These are phyloP conservation scores for Esox niger DNA, from an alignment of 2,113 vertebrate species.

Conservation along the genomic window DNA sequence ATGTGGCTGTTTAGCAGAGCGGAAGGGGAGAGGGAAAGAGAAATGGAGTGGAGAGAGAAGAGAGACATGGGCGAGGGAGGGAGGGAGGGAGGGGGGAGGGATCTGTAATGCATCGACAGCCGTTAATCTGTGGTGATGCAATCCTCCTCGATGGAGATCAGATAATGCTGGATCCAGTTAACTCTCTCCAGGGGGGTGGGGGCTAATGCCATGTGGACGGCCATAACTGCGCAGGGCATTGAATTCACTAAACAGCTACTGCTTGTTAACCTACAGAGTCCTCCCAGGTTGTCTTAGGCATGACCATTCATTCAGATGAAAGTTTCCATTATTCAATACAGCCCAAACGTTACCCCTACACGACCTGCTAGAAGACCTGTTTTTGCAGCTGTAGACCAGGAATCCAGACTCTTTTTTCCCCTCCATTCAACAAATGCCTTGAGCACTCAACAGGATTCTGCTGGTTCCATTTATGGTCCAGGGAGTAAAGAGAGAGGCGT, in stretches of 20 bases:
- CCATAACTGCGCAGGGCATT: conserved; percentile 12
- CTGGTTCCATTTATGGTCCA: conserved; percentile 10
- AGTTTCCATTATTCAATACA: too few relatives aligned
- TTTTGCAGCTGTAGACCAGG: conserved; percentile 55
- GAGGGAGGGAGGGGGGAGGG: neutral
- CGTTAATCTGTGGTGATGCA: conserved; percentile 47
- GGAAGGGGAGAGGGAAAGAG: neutral
- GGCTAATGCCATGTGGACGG: conserved; percentile 4
- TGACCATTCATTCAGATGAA: neutral
- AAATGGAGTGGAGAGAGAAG: neutral
- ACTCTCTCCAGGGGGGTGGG: conserved; percentile 35
- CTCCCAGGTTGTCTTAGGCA: neutral
- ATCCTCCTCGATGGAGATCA: conserved; percentile 33
- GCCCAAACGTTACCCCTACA: neutral
- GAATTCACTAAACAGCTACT: neutral
- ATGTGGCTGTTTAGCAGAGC: neutral
- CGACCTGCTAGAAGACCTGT: conserved; percentile 32
- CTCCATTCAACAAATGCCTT: conserved; percentile 43
- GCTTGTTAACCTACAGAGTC: conserved; percentile 24
- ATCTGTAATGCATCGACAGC: conserved; percentile 40
- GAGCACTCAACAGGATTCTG: conserved; percentile 13
- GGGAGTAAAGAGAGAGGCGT: neutral
- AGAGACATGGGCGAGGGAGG: neutral
- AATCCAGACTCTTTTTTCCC: conserved; percentile 29
- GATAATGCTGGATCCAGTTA: conserved; percentile 59